phyloP scores from a whole-genome alignment of 2,113 vertebrate species.

The Pandion haliaetus region DNA sequence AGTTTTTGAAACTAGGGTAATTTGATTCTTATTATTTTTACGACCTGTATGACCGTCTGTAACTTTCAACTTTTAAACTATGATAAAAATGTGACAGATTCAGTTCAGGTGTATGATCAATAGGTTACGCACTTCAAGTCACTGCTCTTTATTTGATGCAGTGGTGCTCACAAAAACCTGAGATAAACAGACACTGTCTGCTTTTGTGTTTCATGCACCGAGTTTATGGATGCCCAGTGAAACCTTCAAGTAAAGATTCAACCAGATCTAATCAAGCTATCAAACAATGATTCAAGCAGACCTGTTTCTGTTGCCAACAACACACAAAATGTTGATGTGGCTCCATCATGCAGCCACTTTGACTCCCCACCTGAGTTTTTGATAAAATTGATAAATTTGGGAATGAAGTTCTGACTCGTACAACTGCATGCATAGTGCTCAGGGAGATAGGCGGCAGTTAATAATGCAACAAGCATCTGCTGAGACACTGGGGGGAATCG shows the following conservation, averaged over 20 bases:
- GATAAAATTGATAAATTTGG: neutral
- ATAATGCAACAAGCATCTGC: neutral
- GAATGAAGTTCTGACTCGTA: neutral
- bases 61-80: slow-evolving; percentile 72
- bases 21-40: slow-evolving; percentile 73
- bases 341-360: neutral
- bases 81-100: neutral
- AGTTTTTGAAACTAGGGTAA: slow-evolving; percentile 65
- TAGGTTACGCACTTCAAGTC: neutral
- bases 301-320: neutral
- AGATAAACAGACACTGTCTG: neutral
- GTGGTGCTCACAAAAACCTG: neutral
- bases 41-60: slow-evolving; percentile 59
- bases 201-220: neutral
- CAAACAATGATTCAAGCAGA: neutral
- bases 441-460: neutral
- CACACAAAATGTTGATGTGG: neutral
- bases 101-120: neutral
- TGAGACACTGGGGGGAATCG: neutral
- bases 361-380: neutral
- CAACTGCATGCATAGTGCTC: neutral
- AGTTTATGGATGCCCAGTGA: neutral
- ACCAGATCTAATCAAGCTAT: neutral
- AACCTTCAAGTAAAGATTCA: neutral
- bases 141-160: neutral